Evolutionary conservation across 2,888 invertebrate species (phyloP).

Genomic region (Deroplatys truncata): DNA sequence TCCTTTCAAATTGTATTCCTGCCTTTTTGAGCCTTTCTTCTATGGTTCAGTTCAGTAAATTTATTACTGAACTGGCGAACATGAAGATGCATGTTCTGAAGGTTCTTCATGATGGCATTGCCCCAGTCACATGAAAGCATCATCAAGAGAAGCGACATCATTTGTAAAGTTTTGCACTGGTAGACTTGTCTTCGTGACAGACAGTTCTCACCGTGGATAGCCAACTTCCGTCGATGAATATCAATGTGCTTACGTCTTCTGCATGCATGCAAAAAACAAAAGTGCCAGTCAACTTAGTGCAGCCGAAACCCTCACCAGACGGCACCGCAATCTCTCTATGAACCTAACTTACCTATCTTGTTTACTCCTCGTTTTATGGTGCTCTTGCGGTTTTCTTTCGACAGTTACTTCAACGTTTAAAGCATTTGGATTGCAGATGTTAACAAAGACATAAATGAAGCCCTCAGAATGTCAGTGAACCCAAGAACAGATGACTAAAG

Average conservation of each 20-base stretch:
- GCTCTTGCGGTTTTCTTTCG: background rate
- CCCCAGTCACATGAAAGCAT: background rate
- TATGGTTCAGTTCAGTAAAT: background rate
- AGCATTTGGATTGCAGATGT: too few species aligned
- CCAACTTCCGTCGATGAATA: background rate
- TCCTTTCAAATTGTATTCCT: background rate
- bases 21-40: background rate
- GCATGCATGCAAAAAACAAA: background rate
- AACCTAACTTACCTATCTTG: background rate
- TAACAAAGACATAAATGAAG: too few species aligned
- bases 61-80: background rate
- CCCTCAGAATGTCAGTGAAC: too few species aligned
- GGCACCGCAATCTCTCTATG: too few species aligned
- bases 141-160: too few species aligned
- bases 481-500: too few species aligned
- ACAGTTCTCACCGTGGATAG: background rate
- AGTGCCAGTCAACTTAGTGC: background rate
- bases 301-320: background rate
- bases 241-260: background rate
- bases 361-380: background rate
- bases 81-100: background rate
- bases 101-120: background rate
- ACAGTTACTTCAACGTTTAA: background rate
- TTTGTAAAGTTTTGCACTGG: background rate
- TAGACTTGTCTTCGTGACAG: background rate